Evolutionary conservation across 2,888 invertebrate genomes (phyloP).

Genomic region (Plebejus argus): DNA sequence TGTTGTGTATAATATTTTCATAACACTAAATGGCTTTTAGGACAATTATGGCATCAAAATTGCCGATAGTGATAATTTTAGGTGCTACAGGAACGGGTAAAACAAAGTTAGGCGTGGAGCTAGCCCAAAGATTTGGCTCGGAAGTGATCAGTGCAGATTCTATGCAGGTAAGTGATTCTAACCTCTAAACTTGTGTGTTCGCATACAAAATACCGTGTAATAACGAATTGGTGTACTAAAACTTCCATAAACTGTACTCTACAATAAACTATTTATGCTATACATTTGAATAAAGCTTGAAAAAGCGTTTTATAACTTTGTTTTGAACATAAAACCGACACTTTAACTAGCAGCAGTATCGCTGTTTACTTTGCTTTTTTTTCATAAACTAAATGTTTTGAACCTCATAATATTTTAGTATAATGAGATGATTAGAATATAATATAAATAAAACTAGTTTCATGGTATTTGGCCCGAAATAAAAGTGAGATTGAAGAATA

Average conservation of each 20-base stretch:
- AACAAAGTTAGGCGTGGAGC: constrained; percentile 95
- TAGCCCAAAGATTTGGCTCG: constrained; percentile 91
- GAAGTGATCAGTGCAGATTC: constrained; percentile 99
- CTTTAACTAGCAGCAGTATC: not conserved
- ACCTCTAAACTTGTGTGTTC: constrained; percentile 54
- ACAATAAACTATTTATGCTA: not conserved
- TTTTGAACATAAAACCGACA: not conserved
- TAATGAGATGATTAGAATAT: too few relatives aligned
- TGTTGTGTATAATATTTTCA: constrained; percentile 29
- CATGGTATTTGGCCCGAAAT: too few relatives aligned
- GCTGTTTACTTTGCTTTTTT: not conserved
- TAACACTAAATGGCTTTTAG: constrained; percentile 64
- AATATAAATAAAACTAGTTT: too few relatives aligned
- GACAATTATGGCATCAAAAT: constrained; percentile 62
- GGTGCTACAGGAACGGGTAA: constrained; percentile 99
- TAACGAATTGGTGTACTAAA: not conserved
- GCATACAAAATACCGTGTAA: constrained; percentile 24
- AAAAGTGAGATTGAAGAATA: too few relatives aligned
- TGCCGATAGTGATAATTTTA: constrained; percentile 92
- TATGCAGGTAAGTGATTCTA: constrained; percentile 91
- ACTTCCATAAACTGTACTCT: constrained; percentile 25
- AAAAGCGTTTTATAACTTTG: not conserved
- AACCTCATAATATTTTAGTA: too few relatives aligned
- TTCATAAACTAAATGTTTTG: too few relatives aligned
- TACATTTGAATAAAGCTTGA: not conserved